Base-by-base conservation (phyloP, 53 echinoderm and acorn worm genomes). In the Mesocentrotus franciscanus region DNA sequence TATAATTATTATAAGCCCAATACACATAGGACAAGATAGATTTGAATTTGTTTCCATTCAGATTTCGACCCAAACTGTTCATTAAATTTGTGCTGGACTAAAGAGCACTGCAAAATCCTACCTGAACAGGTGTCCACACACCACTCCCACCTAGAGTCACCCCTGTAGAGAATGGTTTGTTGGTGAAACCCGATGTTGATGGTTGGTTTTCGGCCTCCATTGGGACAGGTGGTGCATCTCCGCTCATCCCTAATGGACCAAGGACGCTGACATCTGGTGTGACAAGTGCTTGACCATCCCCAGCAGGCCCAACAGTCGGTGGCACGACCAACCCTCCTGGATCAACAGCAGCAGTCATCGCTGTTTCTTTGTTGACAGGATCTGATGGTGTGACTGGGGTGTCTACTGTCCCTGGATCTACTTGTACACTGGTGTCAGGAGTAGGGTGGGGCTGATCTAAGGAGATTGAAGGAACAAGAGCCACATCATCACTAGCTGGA, bases 41-140 rank as follows among this genome's bases (percentile, higher is more conserved):
- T 76, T 64, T 12, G 2, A 76, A 33, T 4, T 13, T 9, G 8
- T 76, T 27, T 71, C 76, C 33, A 76, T 30, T 33, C 27, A 76
- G 10, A 76, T 76, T 76, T 68, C 32, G 4, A 76, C 14, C 20
- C 20, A 81, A 81, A 81, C 20, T 42, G 42, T 81, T 36, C 30
- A 42, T 17, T 17, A 20, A 81, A 81, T 81, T 16, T 81, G 17
- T 39, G 18, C 42, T 81, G 81, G 42, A 29, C 13, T 33, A 27
- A 33, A 76, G 12, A 76, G 15, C 76, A 76, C 13, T 81, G 8
- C 0, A 15, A 87, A n/a, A 30, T 78, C 96, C 24, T 92, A 97
- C 97, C 96, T 97, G 92, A 8, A 36, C 96, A 34, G 93, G 60
- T 39, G 90, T 90, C 95, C 92, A 92, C 11, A 79, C 90, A 93